Percentiles rank a stretch among this genome's conserved stretches.
phyloP scores from a whole-genome alignment of 92 coral and sea anemone species.

The Porites cylindrica region DNA sequence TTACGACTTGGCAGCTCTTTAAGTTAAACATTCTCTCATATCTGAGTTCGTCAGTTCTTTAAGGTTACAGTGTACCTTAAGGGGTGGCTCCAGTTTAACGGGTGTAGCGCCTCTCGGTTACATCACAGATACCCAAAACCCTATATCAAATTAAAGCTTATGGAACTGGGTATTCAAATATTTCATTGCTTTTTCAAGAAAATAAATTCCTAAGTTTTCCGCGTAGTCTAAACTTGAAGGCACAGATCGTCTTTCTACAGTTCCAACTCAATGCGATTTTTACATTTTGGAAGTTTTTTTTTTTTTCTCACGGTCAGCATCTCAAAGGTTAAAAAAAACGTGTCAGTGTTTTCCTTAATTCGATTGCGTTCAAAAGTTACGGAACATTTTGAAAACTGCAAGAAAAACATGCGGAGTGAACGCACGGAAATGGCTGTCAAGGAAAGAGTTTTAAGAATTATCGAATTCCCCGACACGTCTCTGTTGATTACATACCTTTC shows the following conservation, averaged over 20 bases:
- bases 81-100: constrained; percentile 14
- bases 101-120: constrained; percentile 12
- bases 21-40: no score
- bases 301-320: constrained; percentile 13
- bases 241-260: not conserved
- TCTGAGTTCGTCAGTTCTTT: no score
- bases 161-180: constrained; percentile 19
- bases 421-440: constrained; percentile 21
- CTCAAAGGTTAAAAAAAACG: not conserved
- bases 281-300: not conserved
- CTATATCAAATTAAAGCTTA: no score
- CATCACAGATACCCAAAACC: constrained; percentile 25
- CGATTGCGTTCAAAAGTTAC: constrained; percentile 25
- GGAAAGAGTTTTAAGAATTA: constrained; percentile 15
- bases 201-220: not conserved
- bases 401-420: constrained; percentile 7
- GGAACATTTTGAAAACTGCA: constrained; percentile 14
- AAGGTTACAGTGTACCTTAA: constrained; percentile 29
- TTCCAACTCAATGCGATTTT: constrained; percentile 7
- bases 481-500: not conserved
- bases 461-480: constrained; percentile 1
- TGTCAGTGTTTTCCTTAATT: constrained; percentile 19
- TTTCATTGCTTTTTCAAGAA: constrained; percentile 18
- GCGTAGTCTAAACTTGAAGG: constrained; percentile 12
- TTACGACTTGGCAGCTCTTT: no score